Base-by-base conservation (phyloP, 2,113 vertebrate genomes). In the Eulacestoma nigropectus region DNA sequence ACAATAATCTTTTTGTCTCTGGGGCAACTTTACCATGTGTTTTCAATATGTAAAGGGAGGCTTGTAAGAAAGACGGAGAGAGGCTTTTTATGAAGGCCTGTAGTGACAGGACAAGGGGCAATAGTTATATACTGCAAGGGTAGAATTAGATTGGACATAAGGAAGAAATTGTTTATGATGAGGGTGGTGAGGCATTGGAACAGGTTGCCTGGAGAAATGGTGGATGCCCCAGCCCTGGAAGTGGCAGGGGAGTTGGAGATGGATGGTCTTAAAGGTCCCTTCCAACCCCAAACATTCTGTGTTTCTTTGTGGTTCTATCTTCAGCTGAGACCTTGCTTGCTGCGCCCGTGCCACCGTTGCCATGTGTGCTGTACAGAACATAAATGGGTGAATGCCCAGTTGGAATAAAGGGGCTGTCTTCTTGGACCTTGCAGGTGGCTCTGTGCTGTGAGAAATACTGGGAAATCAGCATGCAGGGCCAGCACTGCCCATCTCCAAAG, bases 291-390 rank as follows among this genome's bases (percentile, higher is more conserved):
- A 56, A 30, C 3, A 25, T 49, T 56, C 32, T 25, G 49, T 32
- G 32, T 35, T 76, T 55, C n/a, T 76, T 27, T 13, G 10, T 63
- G 26, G 49, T 56, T 77, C 42, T 39, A 12, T 42, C 41, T 47
- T n/a, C 32, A 39, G 35, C 37, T 7, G 5, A 39, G 47, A 52
- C 52, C 33, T 35, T 4, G 1, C 22, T 80, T 32, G 19, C 37
- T 77, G 1, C 6, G 4, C 3, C 3, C 0, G 2, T 68, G 35
- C 41, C 44, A 15, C 21, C 1, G 0, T 1, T 26, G 20, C 17
- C 14, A 4, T 1, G 1, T 22, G 56, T 20, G 10, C 65, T n/a
- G 2, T 35, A 29, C 4, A 3, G 68, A 63, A 49, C 56, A 47
- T 0, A 44, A 67, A 41, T 11, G 1, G 1, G 35, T 57, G 46